These are phyloP conservation scores for Aphidius colemani DNA, from an alignment of 2,888 invertebrate species.

Conservation along the genomic window DNA sequence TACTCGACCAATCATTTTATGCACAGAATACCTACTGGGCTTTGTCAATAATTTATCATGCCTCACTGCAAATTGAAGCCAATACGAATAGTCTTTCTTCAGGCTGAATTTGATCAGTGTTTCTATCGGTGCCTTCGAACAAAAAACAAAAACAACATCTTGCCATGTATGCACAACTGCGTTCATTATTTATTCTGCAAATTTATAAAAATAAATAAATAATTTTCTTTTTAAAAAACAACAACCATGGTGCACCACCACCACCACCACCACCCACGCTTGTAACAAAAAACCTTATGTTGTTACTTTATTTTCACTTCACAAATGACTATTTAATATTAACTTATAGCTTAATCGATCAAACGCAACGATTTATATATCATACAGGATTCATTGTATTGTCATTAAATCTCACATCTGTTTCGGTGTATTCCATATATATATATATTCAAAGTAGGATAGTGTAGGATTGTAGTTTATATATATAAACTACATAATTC, in stretches of 20 bases:
- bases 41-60: slow-evolving; percentile 19
- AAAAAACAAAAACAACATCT: background rate
- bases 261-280: background rate
- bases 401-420: slow-evolving; percentile 38
- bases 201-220: too few relatives aligned
- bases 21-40: slow-evolving; percentile 3
- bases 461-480: slow-evolving; percentile 18
- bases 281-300: background rate
- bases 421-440: too few relatives aligned
- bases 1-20: slow-evolving; percentile 1
- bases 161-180: too few relatives aligned
- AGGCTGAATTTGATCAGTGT: slow-evolving; percentile 45
- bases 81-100: slow-evolving; percentile 21
- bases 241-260: too few relatives aligned
- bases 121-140: slow-evolving; percentile 36
- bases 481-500: slow-evolving; percentile 22
- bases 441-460: background rate
- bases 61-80: slow-evolving; percentile 9
- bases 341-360: slow-evolving; percentile 25
- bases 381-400: slow-evolving; percentile 38
- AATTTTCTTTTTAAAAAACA: too few relatives aligned
- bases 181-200: too few relatives aligned
- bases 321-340: slow-evolving; percentile 42
- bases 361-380: slow-evolving; percentile 33
- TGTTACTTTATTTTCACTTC: background rate